Evolutionary conservation across 2,113 vertebrate genomes (phyloP), one percentile per base, ranked within the genome.

Genomic region (Rhea pennata): DNA sequence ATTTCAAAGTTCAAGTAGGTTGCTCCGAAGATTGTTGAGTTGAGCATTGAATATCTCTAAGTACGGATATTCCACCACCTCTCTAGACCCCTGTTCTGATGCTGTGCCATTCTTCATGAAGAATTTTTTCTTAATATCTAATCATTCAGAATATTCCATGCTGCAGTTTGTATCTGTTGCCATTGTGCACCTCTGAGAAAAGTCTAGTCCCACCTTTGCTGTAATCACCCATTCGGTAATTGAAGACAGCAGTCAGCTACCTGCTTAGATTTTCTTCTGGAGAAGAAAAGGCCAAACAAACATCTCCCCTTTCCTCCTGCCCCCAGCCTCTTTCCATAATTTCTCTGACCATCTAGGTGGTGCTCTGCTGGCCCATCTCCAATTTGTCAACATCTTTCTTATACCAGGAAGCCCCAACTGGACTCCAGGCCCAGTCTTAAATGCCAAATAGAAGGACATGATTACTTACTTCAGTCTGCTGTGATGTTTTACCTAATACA

Each of bases 1-100:
- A 22, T 46, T 88, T 92, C 59, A 86, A 61, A 40, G 78, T 48
- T 4, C 72, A 39, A 51, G 24, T 2, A 26, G 26, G 17, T 77
- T 88, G 46, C 46, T 80, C 17, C 71, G 73, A 39, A 27, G 61
- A 4, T 0, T 72, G 65, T 0, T 50, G 2, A 3, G 9, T 27
- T 71, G 65, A 78, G 29, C 46, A 33, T 42, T 72, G 23, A 78
- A 4, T 71, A 51, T 75, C 81, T 87, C 58, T 42, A 59, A 33
- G 51, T 39, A 46, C 67, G 9, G 20, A 27, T 82, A 1, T 87
- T 84, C 39, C 4, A 3, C 42, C 42, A 64, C 70, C 29, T 56
- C 19, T 36, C 65, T 56, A 5, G 22, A 8, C 15, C 24, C 10
- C 2, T 71, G 64, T 77, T 88, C 64, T 95, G 64, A 16, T 84